Evolutionary conservation across 2,888 invertebrate species (phyloP).

Genomic region (Incurvaria masculella): DNA sequence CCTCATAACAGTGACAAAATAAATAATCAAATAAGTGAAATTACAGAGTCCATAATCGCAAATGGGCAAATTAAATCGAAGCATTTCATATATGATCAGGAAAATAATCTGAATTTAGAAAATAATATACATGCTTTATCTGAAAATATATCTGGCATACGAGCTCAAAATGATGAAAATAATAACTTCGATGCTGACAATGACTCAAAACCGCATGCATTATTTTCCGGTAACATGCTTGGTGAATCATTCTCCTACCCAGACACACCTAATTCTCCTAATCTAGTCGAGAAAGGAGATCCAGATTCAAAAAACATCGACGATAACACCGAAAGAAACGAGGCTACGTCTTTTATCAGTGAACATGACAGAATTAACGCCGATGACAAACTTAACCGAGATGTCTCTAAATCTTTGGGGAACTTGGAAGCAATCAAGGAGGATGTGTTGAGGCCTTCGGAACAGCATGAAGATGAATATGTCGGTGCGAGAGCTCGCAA

Average conservation of each 20-base stretch:
- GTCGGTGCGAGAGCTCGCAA: constrained; percentile 21
- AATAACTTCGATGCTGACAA: background rate
- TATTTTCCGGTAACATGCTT: background rate
- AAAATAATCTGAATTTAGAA: too few relatives aligned
- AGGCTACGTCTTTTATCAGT: constrained; percentile 12
- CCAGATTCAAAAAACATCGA: background rate
- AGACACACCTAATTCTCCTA: background rate
- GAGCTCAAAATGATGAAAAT: background rate
- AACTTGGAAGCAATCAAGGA: background rate
- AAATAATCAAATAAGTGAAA: too few relatives aligned
- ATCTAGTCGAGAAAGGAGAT: background rate
- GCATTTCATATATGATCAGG: too few relatives aligned
- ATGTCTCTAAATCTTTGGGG: background rate
- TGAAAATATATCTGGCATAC: too few relatives aligned
- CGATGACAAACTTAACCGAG: background rate
- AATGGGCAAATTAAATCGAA: too few relatives aligned
- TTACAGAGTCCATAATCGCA: too few relatives aligned
- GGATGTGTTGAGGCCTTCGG: background rate
- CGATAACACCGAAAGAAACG: constrained; percentile 5
- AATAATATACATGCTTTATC: too few relatives aligned
- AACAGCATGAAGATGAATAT: background rate
- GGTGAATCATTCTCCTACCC: background rate
- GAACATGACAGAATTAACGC: constrained; percentile 3
- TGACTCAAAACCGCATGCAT: background rate
- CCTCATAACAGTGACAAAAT: too few relatives aligned